Percentiles rank a stretch among this genome's conserved stretches.
phyloP scores from a whole-genome alignment of 2,888 invertebrate genomes.

The Ectobius pallidus region DNA sequence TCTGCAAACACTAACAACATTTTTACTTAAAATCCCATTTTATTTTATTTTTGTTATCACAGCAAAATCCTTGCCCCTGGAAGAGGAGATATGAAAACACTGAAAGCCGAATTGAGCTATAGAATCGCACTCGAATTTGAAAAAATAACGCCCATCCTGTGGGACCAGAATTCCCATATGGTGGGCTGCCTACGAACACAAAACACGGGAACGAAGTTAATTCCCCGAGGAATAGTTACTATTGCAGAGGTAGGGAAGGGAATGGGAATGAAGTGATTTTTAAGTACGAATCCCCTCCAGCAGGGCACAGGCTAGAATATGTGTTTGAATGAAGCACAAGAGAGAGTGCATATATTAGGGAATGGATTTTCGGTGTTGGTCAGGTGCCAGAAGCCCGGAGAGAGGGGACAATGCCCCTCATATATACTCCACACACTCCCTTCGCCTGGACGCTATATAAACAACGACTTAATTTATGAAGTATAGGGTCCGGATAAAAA shows the following conservation, averaged over 20 bases:
- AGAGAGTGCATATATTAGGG: conserved; percentile 18
- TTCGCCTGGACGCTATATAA: not conserved
- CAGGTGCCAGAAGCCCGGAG: conserved; percentile 11
- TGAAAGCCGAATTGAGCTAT: too few species aligned
- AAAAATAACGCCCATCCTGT: too few species aligned
- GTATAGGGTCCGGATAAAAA: not conserved
- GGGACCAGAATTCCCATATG: too few species aligned
- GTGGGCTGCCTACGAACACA: too few species aligned
- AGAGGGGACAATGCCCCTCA: not conserved
- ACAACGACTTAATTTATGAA: not conserved
- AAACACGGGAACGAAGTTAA: conserved; percentile 2
- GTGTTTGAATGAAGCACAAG: not conserved
- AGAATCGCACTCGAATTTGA: too few species aligned
- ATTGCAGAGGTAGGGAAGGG: not conserved
- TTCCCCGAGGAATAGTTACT: conserved; percentile 6
- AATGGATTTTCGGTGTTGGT: conserved; percentile 19
- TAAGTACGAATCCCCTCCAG: not conserved
- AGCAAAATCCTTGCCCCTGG: too few species aligned
- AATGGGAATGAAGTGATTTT: conserved; percentile 13
- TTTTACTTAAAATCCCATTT: too few species aligned
- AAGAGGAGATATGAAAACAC: too few species aligned
- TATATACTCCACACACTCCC: not conserved
- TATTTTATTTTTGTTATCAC: too few species aligned
- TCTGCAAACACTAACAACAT: too few species aligned
- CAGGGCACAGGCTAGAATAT: too few species aligned